phyloP scores from a whole-genome alignment of 1,140 invertebrate genomes.

The Drosophila bipectinata region DNA sequence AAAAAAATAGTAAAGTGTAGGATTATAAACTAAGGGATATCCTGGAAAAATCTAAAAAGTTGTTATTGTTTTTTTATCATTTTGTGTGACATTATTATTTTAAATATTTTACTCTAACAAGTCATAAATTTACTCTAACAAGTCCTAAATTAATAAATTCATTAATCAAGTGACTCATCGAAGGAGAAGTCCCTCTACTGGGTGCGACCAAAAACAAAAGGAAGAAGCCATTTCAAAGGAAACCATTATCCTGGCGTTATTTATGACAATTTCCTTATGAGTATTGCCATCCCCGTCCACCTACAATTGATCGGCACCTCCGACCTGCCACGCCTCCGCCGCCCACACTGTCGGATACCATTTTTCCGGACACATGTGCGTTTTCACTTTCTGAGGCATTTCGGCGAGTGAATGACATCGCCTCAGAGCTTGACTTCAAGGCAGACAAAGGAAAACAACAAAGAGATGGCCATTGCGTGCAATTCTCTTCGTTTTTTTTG shows the following conservation, averaged over 20 bases:
- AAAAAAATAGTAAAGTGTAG: slow-evolving; percentile 16
- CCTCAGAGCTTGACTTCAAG: slow-evolving; percentile 61
- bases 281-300: slow-evolving; percentile 21
- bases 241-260: slow-evolving; percentile 68
- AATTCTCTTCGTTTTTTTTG: slow-evolving; percentile 24
- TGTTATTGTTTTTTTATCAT: not conserved
- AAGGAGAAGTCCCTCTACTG: not conserved
- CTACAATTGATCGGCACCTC: slow-evolving; percentile 41
- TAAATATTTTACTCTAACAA: not conserved
- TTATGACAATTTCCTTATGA: slow-evolving; percentile 75
- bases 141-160: no score
- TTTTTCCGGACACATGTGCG: slow-evolving; percentile 35
- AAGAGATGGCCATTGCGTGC: slow-evolving; percentile 49
- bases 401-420: slow-evolving; percentile 33
- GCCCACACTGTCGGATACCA: not conserved
- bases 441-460: slow-evolving; percentile 1
- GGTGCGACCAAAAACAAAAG: slow-evolving; percentile 19
- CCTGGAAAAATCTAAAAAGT: slow-evolving; percentile 1
- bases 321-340: slow-evolving; percentile 1
- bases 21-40: slow-evolving; percentile 20
- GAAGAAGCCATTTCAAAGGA: slow-evolving; percentile 25
- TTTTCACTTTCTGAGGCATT: slow-evolving; percentile 34
- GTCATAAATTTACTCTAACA: not conserved
- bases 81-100: not conserved
- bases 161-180: no score